phyloP scores from a whole-genome alignment of 2,888 invertebrate genomes.

The Epinotia bilunana region DNA sequence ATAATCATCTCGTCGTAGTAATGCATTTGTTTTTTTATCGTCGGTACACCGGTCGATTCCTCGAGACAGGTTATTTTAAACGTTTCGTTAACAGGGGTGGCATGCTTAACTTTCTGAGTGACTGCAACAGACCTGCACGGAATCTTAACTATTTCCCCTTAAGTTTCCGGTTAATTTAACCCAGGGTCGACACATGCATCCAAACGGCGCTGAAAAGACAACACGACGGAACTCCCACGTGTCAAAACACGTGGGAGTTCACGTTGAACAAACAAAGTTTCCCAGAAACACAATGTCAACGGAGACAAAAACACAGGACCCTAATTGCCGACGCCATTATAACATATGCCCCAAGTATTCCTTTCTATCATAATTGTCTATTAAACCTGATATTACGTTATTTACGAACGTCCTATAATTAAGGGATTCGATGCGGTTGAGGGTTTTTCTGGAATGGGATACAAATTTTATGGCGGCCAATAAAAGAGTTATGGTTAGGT shows the following conservation, averaged over 20 bases:
- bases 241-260: too few relatives aligned
- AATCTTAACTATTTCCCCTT: slow-evolving; percentile 79
- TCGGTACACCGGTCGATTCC: slow-evolving; percentile 16
- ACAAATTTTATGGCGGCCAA: slow-evolving; percentile 56
- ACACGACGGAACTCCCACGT: slow-evolving; percentile 72
- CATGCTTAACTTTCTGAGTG: slow-evolving; percentile 66
- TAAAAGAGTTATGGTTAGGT: slow-evolving; percentile 71
- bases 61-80: slow-evolving; percentile 43
- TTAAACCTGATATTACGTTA: slow-evolving; percentile 56
- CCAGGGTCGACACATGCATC: slow-evolving; percentile 75
- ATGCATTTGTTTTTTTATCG: slow-evolving; percentile 22
- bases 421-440: slow-evolving; percentile 54
- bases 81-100: slow-evolving; percentile 51
- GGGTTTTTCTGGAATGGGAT: slow-evolving; percentile 51
- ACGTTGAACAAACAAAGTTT: slow-evolving; percentile 71
- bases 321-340: slow-evolving; percentile 69
- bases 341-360: slow-evolving; percentile 57
- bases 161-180: slow-evolving; percentile 83
- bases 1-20: slow-evolving; percentile 25
- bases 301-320: slow-evolving; percentile 71
- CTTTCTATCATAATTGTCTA: slow-evolving; percentile 60
- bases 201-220: slow-evolving; percentile 61
- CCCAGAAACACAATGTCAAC: slow-evolving; percentile 78
- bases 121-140: slow-evolving; percentile 71
- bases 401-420: slow-evolving; percentile 56